Percentiles rank a stretch among this genome's conserved stretches.
Conservation (phyloP, 2,797 vertebrate genomes). For the Psittacula derbiana region DNA sequence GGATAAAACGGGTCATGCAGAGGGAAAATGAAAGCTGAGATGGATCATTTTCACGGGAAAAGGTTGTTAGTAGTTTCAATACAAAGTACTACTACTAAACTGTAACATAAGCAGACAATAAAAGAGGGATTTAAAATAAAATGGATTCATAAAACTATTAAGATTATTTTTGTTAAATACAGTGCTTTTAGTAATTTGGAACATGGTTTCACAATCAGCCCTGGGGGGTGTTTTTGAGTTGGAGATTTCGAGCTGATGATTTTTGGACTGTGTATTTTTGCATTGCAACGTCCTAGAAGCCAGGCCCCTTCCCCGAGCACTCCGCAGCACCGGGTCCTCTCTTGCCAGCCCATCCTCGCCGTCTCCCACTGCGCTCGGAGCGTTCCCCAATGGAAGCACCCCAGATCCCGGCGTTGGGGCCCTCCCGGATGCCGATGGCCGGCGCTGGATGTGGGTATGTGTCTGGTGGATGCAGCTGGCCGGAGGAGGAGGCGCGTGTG, state of each 20-base stretch:
- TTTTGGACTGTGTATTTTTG: constrained; percentile 63
- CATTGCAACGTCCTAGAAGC: constrained; percentile 24
- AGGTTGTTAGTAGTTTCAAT: constrained; percentile 70
- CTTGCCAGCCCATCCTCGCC: not conserved
- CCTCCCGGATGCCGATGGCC: not conserved
- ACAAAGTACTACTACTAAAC: constrained; percentile 68
- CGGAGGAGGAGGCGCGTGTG: not conserved
- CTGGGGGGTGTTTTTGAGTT: constrained; percentile 48
- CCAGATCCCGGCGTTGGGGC: not conserved
- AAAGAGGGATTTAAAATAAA: constrained; percentile 73
- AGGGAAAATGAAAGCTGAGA: constrained; percentile 75
- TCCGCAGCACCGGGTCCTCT: not conserved
- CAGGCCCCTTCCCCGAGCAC: not conserved
- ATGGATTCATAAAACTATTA: constrained; percentile 74
- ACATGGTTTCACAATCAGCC: constrained; percentile 68
- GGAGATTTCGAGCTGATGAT: constrained; percentile 50
- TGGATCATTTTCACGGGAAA: constrained; percentile 67
- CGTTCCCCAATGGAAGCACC: not conserved
- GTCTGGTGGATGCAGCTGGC: not conserved
- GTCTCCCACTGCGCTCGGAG: not conserved
- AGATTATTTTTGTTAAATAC: constrained; percentile 72
- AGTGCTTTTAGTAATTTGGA: constrained; percentile 73
- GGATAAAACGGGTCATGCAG: constrained; percentile 77
- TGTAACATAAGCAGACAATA: constrained; percentile 73
- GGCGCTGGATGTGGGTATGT: not conserved